phyloP scores from a whole-genome alignment of 2,888 invertebrate genomes.

The Tachina grossa region DNA sequence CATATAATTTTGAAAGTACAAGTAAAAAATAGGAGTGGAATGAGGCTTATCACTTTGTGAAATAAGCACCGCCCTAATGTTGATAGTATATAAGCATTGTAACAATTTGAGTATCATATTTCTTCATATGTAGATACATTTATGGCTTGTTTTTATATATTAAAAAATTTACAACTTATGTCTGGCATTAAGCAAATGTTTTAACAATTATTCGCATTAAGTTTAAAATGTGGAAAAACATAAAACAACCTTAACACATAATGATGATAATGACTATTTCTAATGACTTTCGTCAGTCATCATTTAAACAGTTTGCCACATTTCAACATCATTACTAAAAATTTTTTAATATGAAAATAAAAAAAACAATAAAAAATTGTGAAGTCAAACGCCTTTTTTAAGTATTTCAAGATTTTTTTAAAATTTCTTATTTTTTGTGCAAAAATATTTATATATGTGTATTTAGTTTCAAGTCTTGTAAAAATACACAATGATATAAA shows the following conservation, averaged over 20 bases:
- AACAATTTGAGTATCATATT: too few species aligned
- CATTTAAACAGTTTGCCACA: background rate
- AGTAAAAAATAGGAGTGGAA: too few species aligned
- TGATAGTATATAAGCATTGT: too few species aligned
- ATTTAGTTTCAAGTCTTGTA: slow-evolving; percentile 24
- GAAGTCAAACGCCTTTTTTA: slow-evolving; percentile 15
- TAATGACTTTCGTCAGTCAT: slow-evolving; percentile 23
- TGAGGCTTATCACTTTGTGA: too few species aligned
- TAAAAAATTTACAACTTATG: background rate
- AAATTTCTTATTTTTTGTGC: background rate
- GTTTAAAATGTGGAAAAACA: slow-evolving; percentile 31
- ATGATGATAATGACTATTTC: slow-evolving; percentile 26
- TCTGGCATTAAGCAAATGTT: background rate
- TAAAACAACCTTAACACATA: slow-evolving; percentile 30
- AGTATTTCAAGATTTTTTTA: slow-evolving; percentile 13
- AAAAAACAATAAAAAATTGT: background rate
- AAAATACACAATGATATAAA: slow-evolving; percentile 14
- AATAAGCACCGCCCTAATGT: too few species aligned
- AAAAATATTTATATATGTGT: background rate
- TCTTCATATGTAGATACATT: too few species aligned
- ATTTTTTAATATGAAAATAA: background rate
- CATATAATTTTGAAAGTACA: too few species aligned
- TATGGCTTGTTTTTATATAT: too few species aligned
- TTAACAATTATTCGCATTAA: background rate
- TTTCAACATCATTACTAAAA: background rate